Percentiles rank a stretch among this genome's conserved stretches.
Conservation (phyloP, 2,797 vertebrate genomes). For the Gallirallus australis region DNA sequence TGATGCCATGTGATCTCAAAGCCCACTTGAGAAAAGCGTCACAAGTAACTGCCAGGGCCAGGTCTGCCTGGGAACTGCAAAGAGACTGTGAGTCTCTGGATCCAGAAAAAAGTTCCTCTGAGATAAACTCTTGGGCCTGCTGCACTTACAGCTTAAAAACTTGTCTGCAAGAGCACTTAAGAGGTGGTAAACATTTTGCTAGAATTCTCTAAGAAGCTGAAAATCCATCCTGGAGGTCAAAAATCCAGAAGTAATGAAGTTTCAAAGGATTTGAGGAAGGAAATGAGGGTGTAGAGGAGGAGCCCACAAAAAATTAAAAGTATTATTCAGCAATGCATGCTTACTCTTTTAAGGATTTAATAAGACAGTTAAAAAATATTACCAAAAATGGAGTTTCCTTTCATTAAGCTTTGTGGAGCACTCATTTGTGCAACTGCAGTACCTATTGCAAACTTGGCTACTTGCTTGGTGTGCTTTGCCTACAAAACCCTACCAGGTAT, state of each 20-base stretch:
- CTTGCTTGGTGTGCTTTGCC: background rate
- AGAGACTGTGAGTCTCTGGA: background rate
- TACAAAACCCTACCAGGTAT: background rate
- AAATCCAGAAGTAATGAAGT: background rate
- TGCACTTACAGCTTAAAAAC: background rate
- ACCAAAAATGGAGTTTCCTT: background rate
- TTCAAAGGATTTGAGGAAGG: background rate
- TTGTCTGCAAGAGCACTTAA: background rate
- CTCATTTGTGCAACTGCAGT: background rate
- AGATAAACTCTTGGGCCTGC: background rate
- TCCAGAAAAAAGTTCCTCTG: background rate
- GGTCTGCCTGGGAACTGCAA: background rate
- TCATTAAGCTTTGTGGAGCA: background rate
- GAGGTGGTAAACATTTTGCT: background rate
- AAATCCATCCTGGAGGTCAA: background rate
- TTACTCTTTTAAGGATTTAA: background rate
- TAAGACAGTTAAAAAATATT: background rate
- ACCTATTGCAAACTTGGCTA: background rate
- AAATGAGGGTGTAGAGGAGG: background rate
- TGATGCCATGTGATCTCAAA: conserved; percentile 81
- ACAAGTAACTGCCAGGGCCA: background rate
- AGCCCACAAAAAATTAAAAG: background rate
- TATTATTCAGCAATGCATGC: background rate
- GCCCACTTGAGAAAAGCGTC: conserved; percentile 23
- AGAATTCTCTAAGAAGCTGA: background rate